Conservation (phyloP, 2,113 vertebrate species). For the Microtus montanus region DNA sequence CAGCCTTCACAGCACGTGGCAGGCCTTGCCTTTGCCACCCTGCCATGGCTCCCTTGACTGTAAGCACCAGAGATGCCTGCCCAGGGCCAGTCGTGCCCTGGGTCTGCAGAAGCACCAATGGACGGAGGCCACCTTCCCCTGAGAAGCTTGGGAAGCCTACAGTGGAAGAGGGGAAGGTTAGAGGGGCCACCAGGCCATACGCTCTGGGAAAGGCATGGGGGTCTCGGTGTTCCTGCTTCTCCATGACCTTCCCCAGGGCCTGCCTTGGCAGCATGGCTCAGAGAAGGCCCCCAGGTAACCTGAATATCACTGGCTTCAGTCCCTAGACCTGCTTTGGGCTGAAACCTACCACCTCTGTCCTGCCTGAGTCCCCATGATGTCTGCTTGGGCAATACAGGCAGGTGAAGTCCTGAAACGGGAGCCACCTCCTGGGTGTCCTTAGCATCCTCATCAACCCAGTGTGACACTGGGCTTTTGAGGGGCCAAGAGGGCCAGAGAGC, state of each 20-base stretch:
- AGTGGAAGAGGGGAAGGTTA: neutral
- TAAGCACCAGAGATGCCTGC: conserved; percentile 65
- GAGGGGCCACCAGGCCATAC: neutral
- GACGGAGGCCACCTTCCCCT: neutral
- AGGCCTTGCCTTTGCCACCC: neutral
- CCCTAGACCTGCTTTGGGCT: conserved; percentile 61
- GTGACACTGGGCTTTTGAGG: neutral
- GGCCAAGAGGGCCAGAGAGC: neutral
- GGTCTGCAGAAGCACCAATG: conserved; percentile 61
- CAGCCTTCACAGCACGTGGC: neutral
- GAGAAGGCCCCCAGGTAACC: neutral
- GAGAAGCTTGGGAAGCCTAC: neutral
- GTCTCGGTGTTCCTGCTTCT: neutral
- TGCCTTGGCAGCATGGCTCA: conserved; percentile 15
- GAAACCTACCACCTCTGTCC: neutral
- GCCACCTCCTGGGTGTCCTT: neutral
- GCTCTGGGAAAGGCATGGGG: neutral
- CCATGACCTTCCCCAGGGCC: neutral
- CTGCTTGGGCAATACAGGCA: neutral
- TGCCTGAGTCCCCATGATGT: accelerated
- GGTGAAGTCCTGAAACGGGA: neutral
- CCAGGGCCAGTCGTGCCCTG: neutral
- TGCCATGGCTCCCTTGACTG: neutral
- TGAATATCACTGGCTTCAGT: neutral
- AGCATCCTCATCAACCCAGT: conserved; percentile 61